Conservation (phyloP, 2,888 invertebrate genomes). For the Deilephila elpenor region DNA sequence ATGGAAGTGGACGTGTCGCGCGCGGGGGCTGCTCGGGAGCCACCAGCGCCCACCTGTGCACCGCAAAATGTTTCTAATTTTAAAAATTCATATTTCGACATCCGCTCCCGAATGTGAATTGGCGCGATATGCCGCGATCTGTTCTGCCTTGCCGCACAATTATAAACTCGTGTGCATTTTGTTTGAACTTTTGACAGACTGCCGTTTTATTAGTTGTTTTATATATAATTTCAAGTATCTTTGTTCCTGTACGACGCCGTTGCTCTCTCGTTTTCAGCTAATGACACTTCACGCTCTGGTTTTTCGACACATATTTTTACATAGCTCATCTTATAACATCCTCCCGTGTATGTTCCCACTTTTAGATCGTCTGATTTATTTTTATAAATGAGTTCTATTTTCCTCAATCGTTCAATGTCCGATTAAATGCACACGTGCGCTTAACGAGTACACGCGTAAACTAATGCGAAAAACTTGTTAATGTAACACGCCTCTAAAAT, state of each 20-base stretch:
- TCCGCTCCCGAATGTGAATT: constrained; percentile 81
- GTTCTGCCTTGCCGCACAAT: constrained; percentile 28
- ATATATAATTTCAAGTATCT: constrained; percentile 20
- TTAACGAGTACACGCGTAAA: neutral
- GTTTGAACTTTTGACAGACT: constrained; percentile 8
- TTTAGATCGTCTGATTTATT: constrained; percentile 16
- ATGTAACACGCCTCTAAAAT: neutral
- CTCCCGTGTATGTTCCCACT: constrained; percentile 7
- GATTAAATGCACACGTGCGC: neutral
- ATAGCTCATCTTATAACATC: constrained; percentile 22
- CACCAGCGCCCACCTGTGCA: constrained; percentile 77
- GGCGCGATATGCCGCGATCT: constrained; percentile 56
- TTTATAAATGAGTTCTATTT: constrained; percentile 16
- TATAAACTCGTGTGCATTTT: constrained; percentile 22
- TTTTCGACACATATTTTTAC: constrained; percentile 12
- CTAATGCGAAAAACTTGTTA: neutral
- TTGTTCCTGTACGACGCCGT: constrained; percentile 5
- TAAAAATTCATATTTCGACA: constrained; percentile 82
- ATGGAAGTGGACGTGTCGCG: neutral
- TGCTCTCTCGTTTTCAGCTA: constrained; percentile 11
- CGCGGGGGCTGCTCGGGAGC: constrained; percentile 45
- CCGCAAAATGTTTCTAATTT: constrained; percentile 73
- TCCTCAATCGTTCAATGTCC: constrained; percentile 12
- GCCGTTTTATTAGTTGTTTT: constrained; percentile 17
- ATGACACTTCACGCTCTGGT: constrained; percentile 23